These are phyloP conservation scores for Lerista edwardsae DNA, from an alignment of 2,797 vertebrate species.

Conservation along the genomic window DNA sequence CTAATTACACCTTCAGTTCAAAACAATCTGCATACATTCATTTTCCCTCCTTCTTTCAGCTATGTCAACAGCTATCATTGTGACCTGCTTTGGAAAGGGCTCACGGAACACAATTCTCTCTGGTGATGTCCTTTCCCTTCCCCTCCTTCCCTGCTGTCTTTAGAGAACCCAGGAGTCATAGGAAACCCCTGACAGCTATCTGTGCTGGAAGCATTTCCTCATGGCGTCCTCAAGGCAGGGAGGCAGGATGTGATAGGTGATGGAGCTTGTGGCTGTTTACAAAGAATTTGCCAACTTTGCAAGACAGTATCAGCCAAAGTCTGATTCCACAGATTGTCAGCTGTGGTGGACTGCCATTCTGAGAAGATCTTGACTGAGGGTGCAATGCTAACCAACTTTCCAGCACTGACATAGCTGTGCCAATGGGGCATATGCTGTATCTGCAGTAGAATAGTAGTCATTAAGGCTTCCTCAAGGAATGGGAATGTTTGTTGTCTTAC, in stretches of 20 bases:
- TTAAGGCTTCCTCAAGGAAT: no score
- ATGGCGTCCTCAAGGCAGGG: conserved; percentile 53
- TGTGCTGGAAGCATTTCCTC: conserved; percentile 52
- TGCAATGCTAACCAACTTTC: no score
- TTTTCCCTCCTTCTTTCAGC: neutral
- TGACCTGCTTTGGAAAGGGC: conserved; percentile 29
- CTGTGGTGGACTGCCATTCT: neutral
- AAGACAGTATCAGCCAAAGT: conserved; percentile 52
- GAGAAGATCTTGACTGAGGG: conserved; percentile 10
- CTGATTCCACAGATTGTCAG: conserved; percentile 20
- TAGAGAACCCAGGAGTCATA: conserved; percentile 48
- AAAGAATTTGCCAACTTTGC: conserved; percentile 48
- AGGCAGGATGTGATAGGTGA: conserved; percentile 42
- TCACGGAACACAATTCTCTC: conserved; percentile 52
- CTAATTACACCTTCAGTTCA: neutral
- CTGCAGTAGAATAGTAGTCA: no score
- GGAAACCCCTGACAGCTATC: conserved; percentile 60
- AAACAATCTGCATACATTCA: neutral
- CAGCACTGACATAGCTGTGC: no score
- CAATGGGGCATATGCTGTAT: no score
- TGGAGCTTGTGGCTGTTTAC: conserved; percentile 63
- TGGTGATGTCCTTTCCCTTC: conserved; percentile 40
- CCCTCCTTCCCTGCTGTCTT: conserved; percentile 35
- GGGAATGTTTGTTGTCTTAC: no score
- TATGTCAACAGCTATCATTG: conserved; percentile 18